phyloP scores from a whole-genome alignment of 2,888 invertebrate genomes.

The Nasonia oneida region DNA sequence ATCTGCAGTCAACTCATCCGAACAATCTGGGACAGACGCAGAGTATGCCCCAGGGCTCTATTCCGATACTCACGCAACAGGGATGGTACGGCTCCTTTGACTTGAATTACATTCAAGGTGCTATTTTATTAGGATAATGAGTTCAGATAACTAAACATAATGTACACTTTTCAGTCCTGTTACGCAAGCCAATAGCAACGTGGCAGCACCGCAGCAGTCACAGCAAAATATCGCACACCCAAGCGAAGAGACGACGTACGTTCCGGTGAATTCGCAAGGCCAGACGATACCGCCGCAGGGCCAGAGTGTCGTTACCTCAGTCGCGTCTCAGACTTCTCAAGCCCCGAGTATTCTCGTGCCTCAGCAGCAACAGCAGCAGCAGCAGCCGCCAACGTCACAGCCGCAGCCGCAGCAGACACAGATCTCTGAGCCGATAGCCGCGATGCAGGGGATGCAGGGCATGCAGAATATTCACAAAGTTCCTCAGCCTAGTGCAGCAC shows the following conservation, averaged over 20 bases:
- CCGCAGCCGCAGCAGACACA: conserved; percentile 65
- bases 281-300: conserved; percentile 71
- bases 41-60: conserved; percentile 82
- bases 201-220: conserved; percentile 79
- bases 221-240: conserved; percentile 76
- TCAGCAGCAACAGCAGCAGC: conserved; percentile 77
- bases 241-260: conserved; percentile 54
- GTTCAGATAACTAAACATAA: neutral
- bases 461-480: conserved; percentile 77
- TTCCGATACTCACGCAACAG: conserved; percentile 81
- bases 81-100: conserved; percentile 53
- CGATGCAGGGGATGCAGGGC: conserved; percentile 74
- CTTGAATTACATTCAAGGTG: neutral
- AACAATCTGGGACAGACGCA: conserved; percentile 82
- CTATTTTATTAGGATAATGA: neutral
- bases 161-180: conserved; percentile 51
- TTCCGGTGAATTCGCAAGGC: conserved; percentile 71
- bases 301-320: conserved; percentile 67
- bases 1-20: conserved; percentile 81
- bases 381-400: conserved; percentile 69
- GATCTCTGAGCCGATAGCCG: conserved; percentile 73
- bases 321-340: conserved; percentile 68
- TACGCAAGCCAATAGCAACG: conserved; percentile 73
- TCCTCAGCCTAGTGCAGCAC: conserved; percentile 74
- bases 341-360: conserved; percentile 72